These are phyloP conservation scores for Smutsia gigantea DNA, from an alignment of 2,797 vertebrate genomes.

Conservation along the genomic window DNA sequence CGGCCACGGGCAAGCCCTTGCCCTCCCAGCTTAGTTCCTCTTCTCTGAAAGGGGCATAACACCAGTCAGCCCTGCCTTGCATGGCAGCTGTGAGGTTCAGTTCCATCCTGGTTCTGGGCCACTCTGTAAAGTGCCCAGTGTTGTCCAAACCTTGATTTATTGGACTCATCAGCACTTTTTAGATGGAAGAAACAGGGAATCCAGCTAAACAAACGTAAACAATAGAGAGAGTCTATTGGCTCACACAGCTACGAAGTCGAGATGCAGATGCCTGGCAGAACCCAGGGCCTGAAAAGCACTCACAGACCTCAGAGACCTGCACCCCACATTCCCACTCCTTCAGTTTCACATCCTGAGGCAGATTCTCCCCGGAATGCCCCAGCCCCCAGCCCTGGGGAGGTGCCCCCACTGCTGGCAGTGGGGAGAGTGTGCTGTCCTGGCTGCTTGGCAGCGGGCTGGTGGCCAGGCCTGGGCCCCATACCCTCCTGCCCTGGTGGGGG, in stretches of 20 bases:
- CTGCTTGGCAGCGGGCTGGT: not conserved
- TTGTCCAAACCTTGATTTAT: not conserved
- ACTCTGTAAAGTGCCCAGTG: not conserved
- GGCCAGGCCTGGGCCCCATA: not conserved
- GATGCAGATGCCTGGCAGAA: not conserved
- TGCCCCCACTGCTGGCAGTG: not conserved
- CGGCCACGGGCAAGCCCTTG: not conserved
- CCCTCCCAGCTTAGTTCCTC: not conserved
- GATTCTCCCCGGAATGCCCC: not conserved
- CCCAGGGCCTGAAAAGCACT: not conserved
- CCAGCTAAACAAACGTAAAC: not conserved
- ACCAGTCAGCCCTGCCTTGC: not conserved
- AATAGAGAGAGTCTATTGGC: conserved; percentile 7
- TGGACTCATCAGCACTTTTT: not conserved
- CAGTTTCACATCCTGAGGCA: not conserved
- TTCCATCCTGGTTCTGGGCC: not conserved
- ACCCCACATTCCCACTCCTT: not conserved
- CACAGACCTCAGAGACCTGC: not conserved
- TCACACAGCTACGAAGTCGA: not conserved
- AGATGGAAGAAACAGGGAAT: conserved; percentile 46
- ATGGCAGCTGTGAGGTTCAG: not conserved
- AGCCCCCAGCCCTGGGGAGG: not conserved
- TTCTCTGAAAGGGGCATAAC: not conserved
- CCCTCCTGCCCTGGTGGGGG: accelerated
- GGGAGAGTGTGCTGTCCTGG: not conserved